Conservation (phyloP, 2,888 invertebrate species). For the Portevinia maculata region DNA sequence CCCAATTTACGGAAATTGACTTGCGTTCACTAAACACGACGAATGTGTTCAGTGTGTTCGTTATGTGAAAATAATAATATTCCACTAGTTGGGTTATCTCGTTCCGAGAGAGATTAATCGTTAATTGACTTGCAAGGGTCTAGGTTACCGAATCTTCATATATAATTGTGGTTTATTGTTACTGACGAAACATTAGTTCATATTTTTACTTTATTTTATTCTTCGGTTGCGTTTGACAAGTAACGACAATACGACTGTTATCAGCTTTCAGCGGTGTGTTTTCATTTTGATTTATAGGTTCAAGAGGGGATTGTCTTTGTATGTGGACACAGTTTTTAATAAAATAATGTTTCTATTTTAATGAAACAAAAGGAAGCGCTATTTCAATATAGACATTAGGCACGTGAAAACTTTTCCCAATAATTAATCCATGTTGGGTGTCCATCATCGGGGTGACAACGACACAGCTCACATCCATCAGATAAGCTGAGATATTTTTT, state of each 20-base stretch:
- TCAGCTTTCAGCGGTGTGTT: conserved; percentile 36
- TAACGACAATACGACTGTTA: conserved; percentile 28
- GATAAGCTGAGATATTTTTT: conserved; percentile 17
- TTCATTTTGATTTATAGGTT: conserved; percentile 48
- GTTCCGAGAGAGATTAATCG: conserved; percentile 58
- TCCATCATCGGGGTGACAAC: conserved; percentile 47
- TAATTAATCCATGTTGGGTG: conserved; percentile 54
- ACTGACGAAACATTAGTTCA: conserved; percentile 37
- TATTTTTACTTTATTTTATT: conserved; percentile 4
- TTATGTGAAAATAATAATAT: conserved; percentile 49
- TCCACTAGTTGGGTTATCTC: conserved; percentile 52
- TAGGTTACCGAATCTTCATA: conserved; percentile 54
- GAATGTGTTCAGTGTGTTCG: neutral
- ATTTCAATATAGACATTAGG: neutral
- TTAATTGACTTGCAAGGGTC: conserved; percentile 67
- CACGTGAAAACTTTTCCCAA: neutral
- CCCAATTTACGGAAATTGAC: neutral
- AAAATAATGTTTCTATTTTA: conserved; percentile 1
- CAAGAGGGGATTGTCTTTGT: conserved; percentile 16
- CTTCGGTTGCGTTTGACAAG: no score
- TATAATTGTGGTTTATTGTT: conserved; percentile 48
- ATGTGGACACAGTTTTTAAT: neutral
- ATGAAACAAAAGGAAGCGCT: neutral
- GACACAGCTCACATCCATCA: conserved; percentile 23
- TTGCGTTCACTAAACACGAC: neutral